Evolutionary conservation across 64 coral and sea anemone genomes (phyloP), one percentile per base, ranked within the genome.

Genomic region (Montipora cactus): DNA sequence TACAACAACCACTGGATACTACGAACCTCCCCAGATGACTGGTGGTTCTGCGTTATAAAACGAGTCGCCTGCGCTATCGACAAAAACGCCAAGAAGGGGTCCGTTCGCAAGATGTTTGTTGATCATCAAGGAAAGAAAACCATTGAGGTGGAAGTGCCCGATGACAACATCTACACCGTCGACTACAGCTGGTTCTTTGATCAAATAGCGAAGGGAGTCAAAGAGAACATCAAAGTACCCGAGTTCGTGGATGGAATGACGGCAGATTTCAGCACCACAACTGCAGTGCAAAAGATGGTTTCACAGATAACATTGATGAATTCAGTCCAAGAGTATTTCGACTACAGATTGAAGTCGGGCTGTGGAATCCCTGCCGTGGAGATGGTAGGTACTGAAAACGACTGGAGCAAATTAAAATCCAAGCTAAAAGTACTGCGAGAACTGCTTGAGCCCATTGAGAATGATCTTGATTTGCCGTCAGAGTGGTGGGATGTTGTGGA

Each of bases 281-380:
- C 95, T 3, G 19, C 88, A 49, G 95, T 96, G 8, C 91, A 86
- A 52, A 90, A 85, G 79, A 91, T 96, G 16, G 95, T 96, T n/a
- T 96, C 95, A n/a, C 95, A 96, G 76, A 76, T 96, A 10, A 93
- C 95, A 8, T 12, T 96, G 55, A 97, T 97, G 88, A 81, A 88
- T 8, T 97, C 95, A 11, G 49, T 97, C 1, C 88, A 94, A 23
- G 76, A 94, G 9, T 97, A 77, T 81, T 97, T 97, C 44, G 1
- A 81, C 7, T 94, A 12, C n/a, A n/a, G n/a, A n/a, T n/a, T 72
- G 46, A 22, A 1, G 47, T 80, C 10, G 4, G 7, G 11, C 1
- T 97, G 95, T 94, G 95, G 92, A 47, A 97, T 97, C 3, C 95
- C 95, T 9, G 75, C 64, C 6, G 53, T 57, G 53, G 53, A 57